Evolutionary conservation across 2,888 invertebrate genomes (phyloP).

Genomic region (Horisme vitalbata): DNA sequence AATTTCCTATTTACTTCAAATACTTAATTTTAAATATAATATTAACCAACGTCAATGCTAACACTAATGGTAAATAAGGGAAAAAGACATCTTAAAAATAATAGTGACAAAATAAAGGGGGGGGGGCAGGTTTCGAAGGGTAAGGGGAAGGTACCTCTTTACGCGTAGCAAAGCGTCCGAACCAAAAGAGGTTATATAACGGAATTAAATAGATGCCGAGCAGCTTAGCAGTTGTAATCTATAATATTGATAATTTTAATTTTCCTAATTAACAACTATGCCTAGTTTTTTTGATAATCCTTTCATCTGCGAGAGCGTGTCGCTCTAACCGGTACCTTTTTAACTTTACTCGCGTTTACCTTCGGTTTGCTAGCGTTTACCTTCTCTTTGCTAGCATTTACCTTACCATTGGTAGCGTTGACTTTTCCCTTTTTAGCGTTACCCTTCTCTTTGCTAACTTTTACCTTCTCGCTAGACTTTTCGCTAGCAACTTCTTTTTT

Average conservation of each 20-base stretch:
- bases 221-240: conserved; percentile 48
- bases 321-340: conserved; percentile 51
- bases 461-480: conserved; percentile 3
- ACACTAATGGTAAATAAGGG: conserved; percentile 70
- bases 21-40: conserved; percentile 55
- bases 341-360: conserved; percentile 48
- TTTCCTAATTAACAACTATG: conserved; percentile 14
- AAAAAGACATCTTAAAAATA: conserved; percentile 71
- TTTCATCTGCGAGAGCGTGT: conserved; percentile 67
- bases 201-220: conserved; percentile 41
- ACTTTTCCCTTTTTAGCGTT: conserved; percentile 38
- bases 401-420: background rate
- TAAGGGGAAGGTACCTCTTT: conserved; percentile 11
- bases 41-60: conserved; percentile 71
- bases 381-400: conserved; percentile 5
- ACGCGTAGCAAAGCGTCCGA: conserved; percentile 7
- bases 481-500: conserved; percentile 21
- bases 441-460: conserved; percentile 5
- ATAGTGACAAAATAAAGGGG: conserved; percentile 78
- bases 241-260: conserved; percentile 35
- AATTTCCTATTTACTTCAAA: conserved; percentile 29
- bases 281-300: conserved; percentile 10
- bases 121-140: conserved; percentile 41
- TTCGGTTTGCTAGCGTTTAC: conserved; percentile 15
- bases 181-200: conserved; percentile 22